Evolutionary conservation across 2,113 vertebrate species (phyloP).

Genomic region (cat (Felis catus)): F.catus_Fca126_mat1.0 CM031412.1:1053501-1054000

Average conservation of each 20-base stretch:
- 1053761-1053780: conserved; percentile 13
- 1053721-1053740: background rate
- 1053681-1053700: background rate
- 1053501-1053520: background rate
- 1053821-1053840: background rate
- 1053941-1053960: background rate
- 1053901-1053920: background rate
- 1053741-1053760: background rate
- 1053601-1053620: background rate
- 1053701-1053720: background rate
- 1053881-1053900: background rate
- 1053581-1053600: background rate
- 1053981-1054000: background rate
- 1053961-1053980: background rate
- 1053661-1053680: background rate
- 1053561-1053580: background rate
- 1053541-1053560: background rate
- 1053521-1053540: background rate
- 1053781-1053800: background rate
- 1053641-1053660: background rate
- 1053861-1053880: background rate
- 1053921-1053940: background rate
- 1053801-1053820: background rate
- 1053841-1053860: background rate
- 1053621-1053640: background rate